Evolutionary conservation across 2,797 vertebrate genomes (phyloP).

Genomic region (Acropternis orthonyx): DNA sequence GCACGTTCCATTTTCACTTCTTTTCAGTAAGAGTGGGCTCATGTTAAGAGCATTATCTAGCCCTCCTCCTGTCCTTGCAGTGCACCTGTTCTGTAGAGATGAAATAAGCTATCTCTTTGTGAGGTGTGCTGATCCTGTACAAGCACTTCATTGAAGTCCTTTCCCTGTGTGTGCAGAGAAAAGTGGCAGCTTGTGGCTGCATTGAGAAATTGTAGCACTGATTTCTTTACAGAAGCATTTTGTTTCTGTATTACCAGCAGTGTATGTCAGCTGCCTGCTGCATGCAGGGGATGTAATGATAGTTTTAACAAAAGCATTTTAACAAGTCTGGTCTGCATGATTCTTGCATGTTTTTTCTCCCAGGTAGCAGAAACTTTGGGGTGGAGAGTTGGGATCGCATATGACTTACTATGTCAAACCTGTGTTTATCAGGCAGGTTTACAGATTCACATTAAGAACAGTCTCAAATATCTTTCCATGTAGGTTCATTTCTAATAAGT

Average conservation of each 20-base stretch:
- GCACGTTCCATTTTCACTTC: accelerated
- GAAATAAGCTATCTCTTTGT: neutral
- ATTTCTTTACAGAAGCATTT: neutral
- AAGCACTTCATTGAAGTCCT: neutral
- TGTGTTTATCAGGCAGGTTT: neutral
- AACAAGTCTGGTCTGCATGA: neutral
- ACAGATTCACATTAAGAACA: neutral
- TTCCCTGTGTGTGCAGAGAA: neutral
- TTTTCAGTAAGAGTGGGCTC: neutral
- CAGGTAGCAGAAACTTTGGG: neutral
- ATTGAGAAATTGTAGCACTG: neutral
- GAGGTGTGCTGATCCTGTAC: neutral
- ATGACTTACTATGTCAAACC: neutral
- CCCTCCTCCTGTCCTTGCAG: neutral
- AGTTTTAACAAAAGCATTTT: neutral
- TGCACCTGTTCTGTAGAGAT: neutral
- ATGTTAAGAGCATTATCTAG: neutral
- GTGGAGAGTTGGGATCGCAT: neutral
- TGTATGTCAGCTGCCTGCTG: neutral
- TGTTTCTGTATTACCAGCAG: neutral
- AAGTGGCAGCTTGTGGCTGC: neutral
- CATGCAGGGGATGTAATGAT: neutral
- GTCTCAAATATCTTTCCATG: neutral
- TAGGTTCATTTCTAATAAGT: slow-evolving; percentile 94
- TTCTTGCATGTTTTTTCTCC: neutral